A percentile compares a stretch with the other conserved stretches of the same genome.
Evolutionary conservation across 2,888 invertebrate species (phyloP).

Genomic region (Noctua janthina): DNA sequence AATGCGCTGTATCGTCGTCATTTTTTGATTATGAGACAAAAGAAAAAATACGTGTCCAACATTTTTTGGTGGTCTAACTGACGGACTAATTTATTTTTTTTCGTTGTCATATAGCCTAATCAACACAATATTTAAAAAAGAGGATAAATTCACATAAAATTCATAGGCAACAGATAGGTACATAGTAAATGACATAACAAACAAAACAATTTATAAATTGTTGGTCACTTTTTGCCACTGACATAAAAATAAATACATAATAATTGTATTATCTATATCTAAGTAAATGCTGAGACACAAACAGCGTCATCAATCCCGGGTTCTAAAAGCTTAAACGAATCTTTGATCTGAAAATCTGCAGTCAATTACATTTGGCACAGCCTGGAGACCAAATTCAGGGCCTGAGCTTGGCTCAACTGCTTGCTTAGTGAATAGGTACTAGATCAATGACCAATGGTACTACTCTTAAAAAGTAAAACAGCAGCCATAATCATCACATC

Average conservation of each 20-base stretch:
- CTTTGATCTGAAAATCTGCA: no score
- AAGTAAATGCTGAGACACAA: constrained; percentile 25
- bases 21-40: no score
- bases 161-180: no score
- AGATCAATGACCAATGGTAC: no score
- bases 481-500: background rate
- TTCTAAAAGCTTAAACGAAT: background rate
- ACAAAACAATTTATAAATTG: background rate
- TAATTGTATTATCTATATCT: constrained; percentile 4
- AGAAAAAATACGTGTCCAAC: no score
- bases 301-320: background rate
- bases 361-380: background rate
- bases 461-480: background rate
- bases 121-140: background rate
- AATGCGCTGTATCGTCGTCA: no score
- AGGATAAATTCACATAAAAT: background rate
- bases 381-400: background rate
- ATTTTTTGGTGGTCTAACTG: no score
- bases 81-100: no score
- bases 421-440: background rate
- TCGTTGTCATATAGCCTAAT: no score
- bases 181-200: background rate
- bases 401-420: background rate
- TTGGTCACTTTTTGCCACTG: constrained; percentile 10
- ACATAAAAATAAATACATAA: constrained; percentile 34